These are phyloP conservation scores for Penaeus monodon DNA, from an alignment of 2,888 invertebrate species.

Conservation along the genomic window DNA sequence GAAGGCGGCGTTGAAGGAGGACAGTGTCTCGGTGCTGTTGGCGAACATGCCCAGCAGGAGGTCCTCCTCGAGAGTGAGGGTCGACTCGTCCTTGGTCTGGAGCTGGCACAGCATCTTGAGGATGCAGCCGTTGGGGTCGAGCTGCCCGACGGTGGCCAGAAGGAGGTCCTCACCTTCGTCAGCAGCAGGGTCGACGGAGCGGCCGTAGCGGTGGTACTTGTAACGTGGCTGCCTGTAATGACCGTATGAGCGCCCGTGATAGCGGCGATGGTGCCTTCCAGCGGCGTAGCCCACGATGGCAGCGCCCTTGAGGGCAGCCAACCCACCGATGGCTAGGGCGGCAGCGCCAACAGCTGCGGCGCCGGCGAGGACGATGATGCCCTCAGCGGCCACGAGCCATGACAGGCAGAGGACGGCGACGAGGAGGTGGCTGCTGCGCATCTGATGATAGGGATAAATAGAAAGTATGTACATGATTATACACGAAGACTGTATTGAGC, in stretches of 20 bases:
- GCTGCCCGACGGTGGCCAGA: slow-evolving; percentile 31
- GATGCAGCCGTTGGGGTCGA: slow-evolving; percentile 47
- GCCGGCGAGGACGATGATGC: too few species aligned
- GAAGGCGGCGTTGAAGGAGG: slow-evolving; percentile 38
- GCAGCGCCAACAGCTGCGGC: not conserved
- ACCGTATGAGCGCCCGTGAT: not conserved
- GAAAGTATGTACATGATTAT: too few species aligned
- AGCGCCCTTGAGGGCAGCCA: slow-evolving; percentile 27
- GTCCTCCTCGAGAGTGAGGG: slow-evolving; percentile 35
- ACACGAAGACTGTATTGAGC: too few species aligned
- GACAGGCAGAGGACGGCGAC: too few species aligned
- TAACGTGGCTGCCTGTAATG: not conserved
- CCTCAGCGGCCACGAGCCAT: too few species aligned
- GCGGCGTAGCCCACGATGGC: not conserved
- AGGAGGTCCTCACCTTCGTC: slow-evolving; percentile 22
- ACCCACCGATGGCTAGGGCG: not conserved
- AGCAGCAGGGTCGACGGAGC: not conserved
- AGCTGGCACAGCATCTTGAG: slow-evolving; percentile 48
- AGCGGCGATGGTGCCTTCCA: not conserved
- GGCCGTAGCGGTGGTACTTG: not conserved
- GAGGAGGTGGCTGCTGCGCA: too few species aligned
- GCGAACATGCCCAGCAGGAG: slow-evolving; percentile 33
- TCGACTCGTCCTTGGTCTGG: slow-evolving; percentile 7
- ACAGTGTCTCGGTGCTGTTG: slow-evolving; percentile 5
- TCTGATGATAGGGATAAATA: too few species aligned